Percentiles rank a stretch among this genome's conserved stretches.
Evolutionary conservation across 2,888 invertebrate species (phyloP).

Genomic region (Alentia gelatinosa): DNA sequence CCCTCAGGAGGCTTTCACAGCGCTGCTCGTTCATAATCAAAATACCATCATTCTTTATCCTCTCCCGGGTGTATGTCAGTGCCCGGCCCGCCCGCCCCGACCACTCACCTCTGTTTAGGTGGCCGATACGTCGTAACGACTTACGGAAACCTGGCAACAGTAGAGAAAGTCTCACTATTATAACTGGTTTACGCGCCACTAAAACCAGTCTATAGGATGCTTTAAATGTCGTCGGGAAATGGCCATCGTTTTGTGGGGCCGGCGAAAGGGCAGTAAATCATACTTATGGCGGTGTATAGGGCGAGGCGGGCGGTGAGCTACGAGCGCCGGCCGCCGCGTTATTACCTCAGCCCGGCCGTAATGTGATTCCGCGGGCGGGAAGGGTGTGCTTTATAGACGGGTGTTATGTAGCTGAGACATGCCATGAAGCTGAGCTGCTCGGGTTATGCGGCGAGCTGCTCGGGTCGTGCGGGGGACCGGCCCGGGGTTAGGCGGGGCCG

Average conservation of each 20-base stretch:
- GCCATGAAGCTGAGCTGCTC: background rate
- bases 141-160: constrained; percentile 24
- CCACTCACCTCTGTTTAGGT: constrained; percentile 4
- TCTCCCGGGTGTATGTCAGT: background rate
- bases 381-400: constrained; percentile 35
- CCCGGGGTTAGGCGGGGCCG: background rate
- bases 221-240: constrained; percentile 28
- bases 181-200: constrained; percentile 32
- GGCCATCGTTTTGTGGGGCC: constrained; percentile 40
- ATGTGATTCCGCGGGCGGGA: constrained; percentile 11
- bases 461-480: background rate
- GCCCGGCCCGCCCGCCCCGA: background rate
- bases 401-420: constrained; percentile 23
- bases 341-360: background rate
- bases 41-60: background rate
- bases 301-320: background rate
- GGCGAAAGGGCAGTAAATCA: constrained; percentile 7
- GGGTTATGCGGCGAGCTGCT: background rate
- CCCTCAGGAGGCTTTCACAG: background rate
- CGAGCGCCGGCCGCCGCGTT: background rate
- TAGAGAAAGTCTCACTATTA: constrained; percentile 20
- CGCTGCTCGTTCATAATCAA: background rate
- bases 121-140: background rate
- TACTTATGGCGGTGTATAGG: background rate
- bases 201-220: constrained; percentile 45